These are phyloP conservation scores for Oceanites oceanicus DNA, from an alignment of 2,113 vertebrate genomes.

Conservation along the genomic window DNA sequence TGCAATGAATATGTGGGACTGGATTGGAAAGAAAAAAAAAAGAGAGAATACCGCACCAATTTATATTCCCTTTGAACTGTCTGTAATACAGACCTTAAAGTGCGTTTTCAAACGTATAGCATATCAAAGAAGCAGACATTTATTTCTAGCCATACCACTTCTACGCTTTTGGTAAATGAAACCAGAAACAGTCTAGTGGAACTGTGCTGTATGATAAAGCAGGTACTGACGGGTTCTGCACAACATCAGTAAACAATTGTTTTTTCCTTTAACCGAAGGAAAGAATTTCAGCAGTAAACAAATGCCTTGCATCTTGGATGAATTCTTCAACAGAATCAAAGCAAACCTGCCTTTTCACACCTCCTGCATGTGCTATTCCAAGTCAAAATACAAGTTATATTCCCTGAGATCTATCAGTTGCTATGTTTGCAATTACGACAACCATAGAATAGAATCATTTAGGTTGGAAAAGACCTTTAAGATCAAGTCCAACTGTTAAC, in stretches of 20 bases:
- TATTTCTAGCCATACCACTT: conserved; percentile 28
- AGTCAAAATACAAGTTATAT: neutral
- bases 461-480: no score
- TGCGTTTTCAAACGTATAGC: conserved; percentile 55
- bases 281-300: conserved; percentile 34
- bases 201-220: neutral
- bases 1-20: neutral
- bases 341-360: conserved; percentile 22
- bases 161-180: neutral
- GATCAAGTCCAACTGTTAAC: no score
- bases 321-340: conserved; percentile 31
- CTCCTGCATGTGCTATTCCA: neutral
- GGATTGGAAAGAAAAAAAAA: neutral
- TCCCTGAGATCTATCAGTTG: neutral
- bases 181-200: neutral
- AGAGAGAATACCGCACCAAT: neutral
- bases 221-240: neutral
- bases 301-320: neutral
- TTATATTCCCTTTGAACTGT: conserved; percentile 57
- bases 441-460: neutral
- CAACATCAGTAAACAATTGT: conserved; percentile 8
- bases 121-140: conserved; percentile 47
- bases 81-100: conserved; percentile 45
- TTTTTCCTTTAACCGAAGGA: neutral
- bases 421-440: conserved; percentile 8